phyloP scores from a whole-genome alignment of 2,797 vertebrate genomes.

The Arnoldichthys spilopterus region DNA sequence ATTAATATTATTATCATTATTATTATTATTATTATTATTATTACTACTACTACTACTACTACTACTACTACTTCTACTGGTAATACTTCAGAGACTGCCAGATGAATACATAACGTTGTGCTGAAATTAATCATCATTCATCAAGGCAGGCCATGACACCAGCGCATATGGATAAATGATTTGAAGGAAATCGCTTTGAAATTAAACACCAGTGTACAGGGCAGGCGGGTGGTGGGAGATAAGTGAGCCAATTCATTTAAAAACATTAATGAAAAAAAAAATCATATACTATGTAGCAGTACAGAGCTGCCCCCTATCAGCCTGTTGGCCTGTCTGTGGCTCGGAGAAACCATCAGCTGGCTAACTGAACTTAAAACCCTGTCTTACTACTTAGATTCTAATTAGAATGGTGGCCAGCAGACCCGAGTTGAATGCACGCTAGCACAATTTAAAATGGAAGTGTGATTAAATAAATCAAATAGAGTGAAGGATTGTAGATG shows the following conservation, averaged over 20 bases:
- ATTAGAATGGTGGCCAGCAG: not conserved
- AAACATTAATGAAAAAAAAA: slow-evolving; percentile 80
- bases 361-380: not conserved
- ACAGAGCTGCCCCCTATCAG: slow-evolving; percentile 54
- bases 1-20: slow-evolving; percentile 65
- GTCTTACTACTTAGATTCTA: not conserved
- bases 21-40: slow-evolving; percentile 76
- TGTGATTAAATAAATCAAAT: not conserved
- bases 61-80: slow-evolving; percentile 77
- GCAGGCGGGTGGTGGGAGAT: slow-evolving; percentile 74
- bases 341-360: not conserved
- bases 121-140: slow-evolving; percentile 70
- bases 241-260: slow-evolving; percentile 80
- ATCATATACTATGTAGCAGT: not conserved
- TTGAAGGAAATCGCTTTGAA: slow-evolving; percentile 81
- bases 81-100: slow-evolving; percentile 52
- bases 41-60: slow-evolving; percentile 78
- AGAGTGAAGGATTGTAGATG: not conserved
- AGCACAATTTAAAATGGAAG: not conserved
- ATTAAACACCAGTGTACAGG: slow-evolving; percentile 80
- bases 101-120: slow-evolving; percentile 35
- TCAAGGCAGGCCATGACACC: slow-evolving; percentile 76
- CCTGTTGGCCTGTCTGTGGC: slow-evolving; percentile 13
- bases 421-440: not conserved
- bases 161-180: slow-evolving; percentile 74